phyloP scores from a whole-genome alignment of 2,888 invertebrate species.

The Drosophila infuscata region DNA sequence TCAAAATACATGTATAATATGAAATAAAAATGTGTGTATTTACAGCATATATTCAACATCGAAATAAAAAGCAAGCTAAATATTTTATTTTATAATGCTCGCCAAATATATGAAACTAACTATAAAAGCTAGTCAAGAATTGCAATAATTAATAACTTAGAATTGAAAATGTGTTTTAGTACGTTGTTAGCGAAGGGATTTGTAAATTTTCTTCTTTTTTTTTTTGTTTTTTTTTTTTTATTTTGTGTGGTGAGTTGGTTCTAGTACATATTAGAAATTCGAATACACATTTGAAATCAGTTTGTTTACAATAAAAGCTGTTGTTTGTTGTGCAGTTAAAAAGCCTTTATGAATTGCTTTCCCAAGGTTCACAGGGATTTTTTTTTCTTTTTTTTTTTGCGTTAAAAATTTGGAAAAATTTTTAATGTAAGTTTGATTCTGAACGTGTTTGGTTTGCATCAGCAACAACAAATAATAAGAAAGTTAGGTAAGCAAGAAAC shows the following conservation, averaged over 20 bases:
- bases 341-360: conserved; percentile 36
- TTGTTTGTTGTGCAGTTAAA: conserved; percentile 50
- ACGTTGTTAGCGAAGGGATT: conserved; percentile 24
- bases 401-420: not conserved
- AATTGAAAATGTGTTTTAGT: conserved; percentile 24
- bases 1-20: conserved; percentile 44
- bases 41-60: conserved; percentile 69
- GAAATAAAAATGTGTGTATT: conserved; percentile 65
- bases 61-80: conserved; percentile 64
- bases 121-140: conserved; percentile 33
- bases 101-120: conserved; percentile 49
- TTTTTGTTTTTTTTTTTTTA: conserved; percentile 58
- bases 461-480: conserved; percentile 2
- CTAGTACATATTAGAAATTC: conserved; percentile 20
- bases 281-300: conserved; percentile 3
- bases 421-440: not conserved
- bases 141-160: conserved; percentile 36
- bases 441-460: conserved; percentile 1
- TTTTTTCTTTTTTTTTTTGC: not conserved
- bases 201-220: conserved; percentile 15
- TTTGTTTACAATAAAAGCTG: conserved; percentile 5
- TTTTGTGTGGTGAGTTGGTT: conserved; percentile 85
- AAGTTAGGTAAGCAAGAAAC: conserved; percentile 25
- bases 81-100: conserved; percentile 47
- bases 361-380: not conserved